phyloP scores from a whole-genome alignment of 2,113 vertebrate species.

The Euleptes europaea region DNA sequence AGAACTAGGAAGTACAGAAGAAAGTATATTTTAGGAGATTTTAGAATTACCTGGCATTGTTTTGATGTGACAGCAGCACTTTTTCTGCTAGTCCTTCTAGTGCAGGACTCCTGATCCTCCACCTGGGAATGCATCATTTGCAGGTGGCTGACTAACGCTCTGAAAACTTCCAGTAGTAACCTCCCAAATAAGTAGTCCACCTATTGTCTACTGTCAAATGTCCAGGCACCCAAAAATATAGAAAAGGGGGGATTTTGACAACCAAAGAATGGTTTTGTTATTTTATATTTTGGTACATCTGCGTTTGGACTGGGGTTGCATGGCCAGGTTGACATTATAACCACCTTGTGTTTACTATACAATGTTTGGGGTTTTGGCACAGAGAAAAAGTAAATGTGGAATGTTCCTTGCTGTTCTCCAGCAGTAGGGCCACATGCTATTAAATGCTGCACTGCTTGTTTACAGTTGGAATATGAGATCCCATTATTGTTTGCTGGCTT shows the following conservation, averaged over 20 bases:
- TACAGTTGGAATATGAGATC: neutral
- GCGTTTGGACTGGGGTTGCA: conserved; percentile 28
- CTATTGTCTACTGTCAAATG: neutral
- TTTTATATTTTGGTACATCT: neutral
- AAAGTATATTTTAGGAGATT: neutral
- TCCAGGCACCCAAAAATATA: neutral
- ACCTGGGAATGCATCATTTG: neutral
- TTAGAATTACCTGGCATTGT: no score
- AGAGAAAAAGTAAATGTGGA: conserved; percentile 36
- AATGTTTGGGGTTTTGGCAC: rapidly evolving
- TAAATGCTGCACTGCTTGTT: conserved; percentile 29
- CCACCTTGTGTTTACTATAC: conserved; percentile 27
- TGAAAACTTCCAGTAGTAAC: neutral
- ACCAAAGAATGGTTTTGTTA: neutral
- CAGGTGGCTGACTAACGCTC: no score
- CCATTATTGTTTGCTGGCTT: neutral
- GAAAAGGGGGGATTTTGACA: neutral
- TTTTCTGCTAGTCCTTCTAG: no score
- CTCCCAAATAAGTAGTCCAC: no score
- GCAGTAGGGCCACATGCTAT: neutral
- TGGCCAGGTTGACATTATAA: conserved; percentile 22
- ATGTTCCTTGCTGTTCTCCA: conserved; percentile 25
- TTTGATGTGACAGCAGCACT: no score
- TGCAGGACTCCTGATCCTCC: neutral
- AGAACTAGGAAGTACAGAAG: neutral